Base-by-base conservation (phyloP, 2,113 vertebrate genomes). In the Hiodon alosoides region DNA sequence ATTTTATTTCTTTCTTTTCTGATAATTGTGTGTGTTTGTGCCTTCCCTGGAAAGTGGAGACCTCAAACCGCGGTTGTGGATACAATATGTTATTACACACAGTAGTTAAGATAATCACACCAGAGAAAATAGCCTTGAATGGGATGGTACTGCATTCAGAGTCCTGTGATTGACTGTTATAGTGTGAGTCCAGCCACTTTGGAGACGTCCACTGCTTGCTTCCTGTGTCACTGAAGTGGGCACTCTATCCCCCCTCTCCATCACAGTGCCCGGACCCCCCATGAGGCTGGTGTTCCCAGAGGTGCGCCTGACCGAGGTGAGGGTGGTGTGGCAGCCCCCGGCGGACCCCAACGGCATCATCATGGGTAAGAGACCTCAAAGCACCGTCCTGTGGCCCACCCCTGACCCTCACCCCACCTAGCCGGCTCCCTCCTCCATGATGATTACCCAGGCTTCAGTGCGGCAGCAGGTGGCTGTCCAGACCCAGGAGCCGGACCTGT, bases 301-400 rank as follows among this genome's bases (percentile, higher is more conserved):
- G 77, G 92, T 94, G 78, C 86, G 89, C 65, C 85, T 94, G 60
- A 91, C 89, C 0, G 91, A 92, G 0, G 90, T 94, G 2, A 84
- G 90, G 50, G 91, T 91, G 0, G 87, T 93, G 0, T 94, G 93
- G 93, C 92, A 93, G 72, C 90, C 93, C 0, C 93, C 93, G 0
- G 90, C 91, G 69, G 90, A 93, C 68, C 93, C 93, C 78, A 94
- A 94, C 0, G 93, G 93, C 2, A 75, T 94, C 4, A 91, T 94
- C 54, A 88, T 93, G 76, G 93, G 93, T 94, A 90, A 93, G 88
- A 58, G 2, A 14, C 58, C 58, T 8, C 58, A 59, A 59, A 59
- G 31, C 46, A 50, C 66, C 31, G 31, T 31, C 31, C 31, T 31
- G 31, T 31, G 31, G 31, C 31, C 31, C 31, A 31, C 31, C 31